Evolutionary conservation across 2,888 invertebrate genomes (phyloP).

Genomic region (Bombylius discolor): DNA sequence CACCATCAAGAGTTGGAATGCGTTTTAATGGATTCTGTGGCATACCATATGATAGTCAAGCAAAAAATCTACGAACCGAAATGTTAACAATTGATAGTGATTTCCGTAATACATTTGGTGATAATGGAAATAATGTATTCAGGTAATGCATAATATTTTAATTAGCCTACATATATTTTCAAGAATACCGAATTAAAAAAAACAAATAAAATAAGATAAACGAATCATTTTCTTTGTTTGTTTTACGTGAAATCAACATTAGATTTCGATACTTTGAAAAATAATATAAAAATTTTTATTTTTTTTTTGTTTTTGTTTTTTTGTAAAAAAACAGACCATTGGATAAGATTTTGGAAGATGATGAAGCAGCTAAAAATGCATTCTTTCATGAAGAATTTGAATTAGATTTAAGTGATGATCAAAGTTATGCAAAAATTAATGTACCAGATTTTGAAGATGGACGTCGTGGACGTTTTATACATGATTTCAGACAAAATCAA

Average conservation of each 20-base stretch:
- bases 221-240: too few species aligned
- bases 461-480: slow-evolving; percentile 72
- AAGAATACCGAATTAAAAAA: too few species aligned
- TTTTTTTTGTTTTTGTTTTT: neutral
- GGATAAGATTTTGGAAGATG: neutral
- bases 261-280: neutral
- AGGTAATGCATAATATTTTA: neutral
- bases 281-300: neutral
- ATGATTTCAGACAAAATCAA: slow-evolving; percentile 71
- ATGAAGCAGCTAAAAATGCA: slow-evolving; percentile 19
- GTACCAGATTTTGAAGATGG: slow-evolving; percentile 76
- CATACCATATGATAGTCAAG: slow-evolving; percentile 30
- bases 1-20: slow-evolving; percentile 42
- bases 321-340: neutral
- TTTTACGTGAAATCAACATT: neutral
- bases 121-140: neutral
- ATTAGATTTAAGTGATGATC: slow-evolving; percentile 51
- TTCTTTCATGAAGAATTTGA: slow-evolving; percentile 67
- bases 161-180: too few species aligned
- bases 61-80: slow-evolving; percentile 1
- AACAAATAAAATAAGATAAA: too few species aligned
- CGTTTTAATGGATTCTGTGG: slow-evolving; percentile 33
- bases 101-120: neutral
- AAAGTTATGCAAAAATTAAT: slow-evolving; percentile 69
- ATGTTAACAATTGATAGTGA: neutral